phyloP scores from a whole-genome alignment of 2,888 invertebrate genomes.

The Marronus borbonicus region DNA sequence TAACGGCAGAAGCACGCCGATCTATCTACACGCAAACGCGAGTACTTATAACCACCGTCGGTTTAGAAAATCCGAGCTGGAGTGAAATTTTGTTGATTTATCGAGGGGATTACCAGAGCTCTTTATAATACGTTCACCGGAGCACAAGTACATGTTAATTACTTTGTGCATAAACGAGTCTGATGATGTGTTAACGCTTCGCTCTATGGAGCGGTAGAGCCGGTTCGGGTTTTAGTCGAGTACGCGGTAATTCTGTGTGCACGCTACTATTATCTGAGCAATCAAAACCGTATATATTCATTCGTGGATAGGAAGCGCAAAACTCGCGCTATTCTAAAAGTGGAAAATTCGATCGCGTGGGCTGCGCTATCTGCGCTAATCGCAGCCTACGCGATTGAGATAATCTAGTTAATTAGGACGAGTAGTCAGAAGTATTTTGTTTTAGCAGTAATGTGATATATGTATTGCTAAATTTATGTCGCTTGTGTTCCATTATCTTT shows the following conservation, averaged over 20 bases:
- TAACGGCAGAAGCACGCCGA: slow-evolving; percentile 34
- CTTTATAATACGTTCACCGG: slow-evolving; percentile 22
- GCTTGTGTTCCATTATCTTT: too few relatives aligned
- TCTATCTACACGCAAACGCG: neutral
- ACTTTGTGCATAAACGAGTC: slow-evolving; percentile 37
- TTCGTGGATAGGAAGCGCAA: too few relatives aligned
- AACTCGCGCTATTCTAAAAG: too few relatives aligned
- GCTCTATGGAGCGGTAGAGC: slow-evolving; percentile 39
- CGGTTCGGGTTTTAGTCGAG: neutral
- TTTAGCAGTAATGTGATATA: too few relatives aligned
- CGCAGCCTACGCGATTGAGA: too few relatives aligned
- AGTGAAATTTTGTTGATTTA: slow-evolving; percentile 38
- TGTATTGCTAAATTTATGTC: too few relatives aligned
- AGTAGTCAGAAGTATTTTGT: too few relatives aligned
- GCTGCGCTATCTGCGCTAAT: too few relatives aligned
- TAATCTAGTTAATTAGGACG: too few relatives aligned
- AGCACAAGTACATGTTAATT: slow-evolving; percentile 44
- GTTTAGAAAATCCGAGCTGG: neutral
- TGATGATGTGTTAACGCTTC: slow-evolving; percentile 51
- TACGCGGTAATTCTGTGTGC: neutral
- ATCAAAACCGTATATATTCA: slow-evolving; percentile 43
- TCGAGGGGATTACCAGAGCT: slow-evolving; percentile 24
- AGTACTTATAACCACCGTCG: too few relatives aligned
- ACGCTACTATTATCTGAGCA: slow-evolving; percentile 34
- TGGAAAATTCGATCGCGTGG: too few relatives aligned